Conservation (phyloP, 1,140 invertebrate genomes). For the Micrasema longulum region DNA sequence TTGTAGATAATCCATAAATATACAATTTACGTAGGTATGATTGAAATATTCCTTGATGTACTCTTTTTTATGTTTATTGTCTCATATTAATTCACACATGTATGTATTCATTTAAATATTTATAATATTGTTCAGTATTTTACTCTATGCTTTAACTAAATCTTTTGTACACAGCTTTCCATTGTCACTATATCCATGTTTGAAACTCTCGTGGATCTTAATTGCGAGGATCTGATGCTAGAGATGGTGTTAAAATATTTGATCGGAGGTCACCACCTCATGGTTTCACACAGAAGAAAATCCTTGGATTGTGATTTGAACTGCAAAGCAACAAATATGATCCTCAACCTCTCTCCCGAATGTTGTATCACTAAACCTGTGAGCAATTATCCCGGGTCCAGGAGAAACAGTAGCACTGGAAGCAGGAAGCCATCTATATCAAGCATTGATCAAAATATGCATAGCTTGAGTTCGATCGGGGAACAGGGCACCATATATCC, state of each 20-base stretch:
- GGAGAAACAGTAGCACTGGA: conserved; percentile 50
- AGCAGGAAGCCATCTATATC: conserved; percentile 44
- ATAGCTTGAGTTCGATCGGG: conserved; percentile 42
- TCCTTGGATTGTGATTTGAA: conserved; percentile 85
- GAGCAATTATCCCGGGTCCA: conserved; percentile 40
- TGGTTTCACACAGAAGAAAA: conserved; percentile 80
- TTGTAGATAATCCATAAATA: too few relatives aligned
- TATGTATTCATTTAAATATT: too few relatives aligned
- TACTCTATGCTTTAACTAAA: too few relatives aligned
- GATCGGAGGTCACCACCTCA: conserved; percentile 90
- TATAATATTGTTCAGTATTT: too few relatives aligned
- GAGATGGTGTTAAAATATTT: conserved; percentile 91
- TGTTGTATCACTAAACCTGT: conserved; percentile 63
- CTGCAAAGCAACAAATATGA: conserved; percentile 84
- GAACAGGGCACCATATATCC: conserved; percentile 30
- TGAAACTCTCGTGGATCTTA: conserved; percentile 90
- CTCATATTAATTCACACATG: too few relatives aligned
- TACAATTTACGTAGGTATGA: too few relatives aligned
- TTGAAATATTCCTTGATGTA: too few relatives aligned
- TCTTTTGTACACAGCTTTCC: conserved; percentile 76
- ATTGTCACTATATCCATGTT: conserved; percentile 92
- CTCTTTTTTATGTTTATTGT: too few relatives aligned
- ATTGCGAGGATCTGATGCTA: conserved; percentile 98
- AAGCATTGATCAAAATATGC: conserved; percentile 48
- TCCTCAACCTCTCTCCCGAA: conserved; percentile 83